phyloP scores from a whole-genome alignment of 2,888 invertebrate species.

The Pelosia muscerda region DNA sequence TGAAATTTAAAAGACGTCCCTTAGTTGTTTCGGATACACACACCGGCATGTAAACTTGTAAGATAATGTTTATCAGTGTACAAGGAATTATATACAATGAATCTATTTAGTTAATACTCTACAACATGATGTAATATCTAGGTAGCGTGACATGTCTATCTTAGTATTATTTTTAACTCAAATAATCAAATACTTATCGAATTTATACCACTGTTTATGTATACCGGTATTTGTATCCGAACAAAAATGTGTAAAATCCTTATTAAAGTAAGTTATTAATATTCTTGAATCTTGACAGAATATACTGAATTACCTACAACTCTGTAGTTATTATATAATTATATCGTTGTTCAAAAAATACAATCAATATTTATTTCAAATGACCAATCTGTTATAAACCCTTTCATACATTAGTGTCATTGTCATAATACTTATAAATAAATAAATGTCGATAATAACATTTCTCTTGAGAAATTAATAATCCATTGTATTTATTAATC shows the following conservation, averaged over 20 bases:
- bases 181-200: conserved; percentile 31
- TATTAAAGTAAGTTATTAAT: conserved; percentile 50
- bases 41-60: conserved; percentile 54
- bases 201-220: conserved; percentile 44
- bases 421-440: conserved; percentile 36
- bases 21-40: conserved; percentile 53
- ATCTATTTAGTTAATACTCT: conserved; percentile 39
- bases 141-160: conserved; percentile 7
- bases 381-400: conserved; percentile 48
- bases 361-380: conserved; percentile 37
- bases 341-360: conserved; percentile 34
- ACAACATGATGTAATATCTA: conserved; percentile 25
- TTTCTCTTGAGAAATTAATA: conserved; percentile 33
- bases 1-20: conserved; percentile 63
- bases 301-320: conserved; percentile 33
- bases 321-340: conserved; percentile 32
- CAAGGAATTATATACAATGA: conserved; percentile 25
- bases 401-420: conserved; percentile 54
- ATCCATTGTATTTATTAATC: conserved; percentile 64
- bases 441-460: conserved; percentile 22
- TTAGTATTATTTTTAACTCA: conserved; percentile 11
- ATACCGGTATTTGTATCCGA: conserved; percentile 47
- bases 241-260: conserved; percentile 47
- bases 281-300: conserved; percentile 45
- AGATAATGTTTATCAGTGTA: conserved; percentile 1